Percentiles rank a stretch among this genome's conserved stretches.
phyloP scores from a whole-genome alignment of 2,797 vertebrate species.

The Buphagus erythrorhynchus region DNA sequence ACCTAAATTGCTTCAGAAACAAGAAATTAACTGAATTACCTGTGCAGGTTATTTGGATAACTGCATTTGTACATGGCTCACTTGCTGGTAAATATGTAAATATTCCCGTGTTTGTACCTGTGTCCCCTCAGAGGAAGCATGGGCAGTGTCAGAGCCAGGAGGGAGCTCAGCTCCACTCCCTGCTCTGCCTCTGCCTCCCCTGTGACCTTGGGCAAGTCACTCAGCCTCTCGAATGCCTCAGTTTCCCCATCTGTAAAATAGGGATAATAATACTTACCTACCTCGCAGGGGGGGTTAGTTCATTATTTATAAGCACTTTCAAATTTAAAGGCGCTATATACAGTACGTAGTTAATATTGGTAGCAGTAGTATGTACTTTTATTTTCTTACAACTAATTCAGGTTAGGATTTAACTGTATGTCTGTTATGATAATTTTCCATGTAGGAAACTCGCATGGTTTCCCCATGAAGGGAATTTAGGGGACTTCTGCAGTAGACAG shows the following conservation, averaged over 20 bases:
- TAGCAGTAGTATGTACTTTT: constrained; percentile 12
- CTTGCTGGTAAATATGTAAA: neutral
- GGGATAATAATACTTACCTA: constrained; percentile 65
- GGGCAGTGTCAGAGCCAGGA: neutral
- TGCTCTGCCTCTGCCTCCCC: constrained; percentile 17
- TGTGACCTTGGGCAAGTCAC: constrained; percentile 68
- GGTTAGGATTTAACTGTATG: constrained; percentile 2
- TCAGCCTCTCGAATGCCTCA: constrained; percentile 29
- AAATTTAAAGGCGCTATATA: constrained; percentile 50
- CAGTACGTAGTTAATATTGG: neutral
- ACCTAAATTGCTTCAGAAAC: neutral
- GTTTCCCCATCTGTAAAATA: constrained; percentile 71
- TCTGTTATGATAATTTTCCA: neutral
- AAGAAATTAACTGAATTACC: neutral
- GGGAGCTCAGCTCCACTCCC: neutral
- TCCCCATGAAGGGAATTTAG: constrained; percentile 16
- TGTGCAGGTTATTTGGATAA: neutral
- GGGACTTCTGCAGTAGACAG: neutral
- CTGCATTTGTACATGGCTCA: neutral
- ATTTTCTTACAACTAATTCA: constrained; percentile 43
- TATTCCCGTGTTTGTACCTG: neutral
- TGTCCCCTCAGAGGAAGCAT: neutral
- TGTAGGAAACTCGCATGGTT: constrained; percentile 15
- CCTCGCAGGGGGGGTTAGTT: constrained; percentile 61
- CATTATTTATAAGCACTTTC: constrained; percentile 53